A percentile compares a stretch with the other conserved stretches of the same genome.
phyloP scores from a whole-genome alignment of 2,113 vertebrate genomes.

The Clarias gariepinus region DNA sequence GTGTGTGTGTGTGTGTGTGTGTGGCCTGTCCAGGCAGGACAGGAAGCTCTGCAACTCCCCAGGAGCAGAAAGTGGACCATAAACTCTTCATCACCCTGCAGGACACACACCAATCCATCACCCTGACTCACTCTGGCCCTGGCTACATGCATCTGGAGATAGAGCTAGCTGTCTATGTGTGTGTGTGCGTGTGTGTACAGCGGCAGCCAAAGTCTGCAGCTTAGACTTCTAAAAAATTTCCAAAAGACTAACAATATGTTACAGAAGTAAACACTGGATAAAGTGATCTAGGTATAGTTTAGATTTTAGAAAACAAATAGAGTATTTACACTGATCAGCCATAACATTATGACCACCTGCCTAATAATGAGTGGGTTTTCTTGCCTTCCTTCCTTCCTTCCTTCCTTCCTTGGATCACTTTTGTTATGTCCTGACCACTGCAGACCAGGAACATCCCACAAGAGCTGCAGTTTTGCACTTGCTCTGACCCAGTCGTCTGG shows the following conservation, averaged over 20 bases:
- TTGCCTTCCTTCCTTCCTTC: no score
- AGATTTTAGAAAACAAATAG: not conserved
- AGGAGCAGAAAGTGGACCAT: conserved; percentile 51
- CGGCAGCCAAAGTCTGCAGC: not conserved
- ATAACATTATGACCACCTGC: no score
- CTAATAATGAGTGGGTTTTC: no score
- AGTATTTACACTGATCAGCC: no score
- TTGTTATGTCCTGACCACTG: no score
- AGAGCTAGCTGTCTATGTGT: conserved; percentile 28
- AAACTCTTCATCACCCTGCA: conserved; percentile 54
- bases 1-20: conserved; percentile 34
- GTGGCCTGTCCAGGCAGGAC: conserved; percentile 34
- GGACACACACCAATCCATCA: conserved; percentile 56
- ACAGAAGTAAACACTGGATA: not conserved
- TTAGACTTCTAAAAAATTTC: not conserved
- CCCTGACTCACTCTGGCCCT: conserved; percentile 50
- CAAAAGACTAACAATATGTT: not conserved
- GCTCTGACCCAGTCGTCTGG: no score
- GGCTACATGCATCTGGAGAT: conserved; percentile 28
- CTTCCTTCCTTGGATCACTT: no score
- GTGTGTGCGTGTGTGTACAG: not conserved
- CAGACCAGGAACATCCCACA: no score
- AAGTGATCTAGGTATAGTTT: not conserved
- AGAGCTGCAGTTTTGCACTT: no score
- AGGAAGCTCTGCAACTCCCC: conserved; percentile 39